A percentile compares a stretch with the other conserved stretches of the same genome.
Conservation (phyloP, 1,140 invertebrate genomes). For the Anastrepha ludens region DNA sequence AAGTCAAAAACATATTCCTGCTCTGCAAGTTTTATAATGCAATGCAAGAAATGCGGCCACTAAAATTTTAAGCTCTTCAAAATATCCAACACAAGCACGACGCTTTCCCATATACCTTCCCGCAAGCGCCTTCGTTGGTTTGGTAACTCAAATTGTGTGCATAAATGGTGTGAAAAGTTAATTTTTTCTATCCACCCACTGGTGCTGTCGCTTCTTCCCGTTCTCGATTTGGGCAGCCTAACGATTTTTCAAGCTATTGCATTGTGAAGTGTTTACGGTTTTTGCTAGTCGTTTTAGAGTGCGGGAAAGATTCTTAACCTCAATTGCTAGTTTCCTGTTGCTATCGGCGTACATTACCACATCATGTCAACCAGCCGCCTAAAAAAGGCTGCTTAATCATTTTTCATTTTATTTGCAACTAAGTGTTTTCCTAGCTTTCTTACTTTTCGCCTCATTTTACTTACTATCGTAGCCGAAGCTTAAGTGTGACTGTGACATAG, state of each 20-base stretch:
- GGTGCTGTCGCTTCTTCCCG: not conserved
- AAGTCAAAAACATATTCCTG: too few relatives aligned
- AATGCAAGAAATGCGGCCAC: too few relatives aligned
- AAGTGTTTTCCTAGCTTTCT: constrained; percentile 29
- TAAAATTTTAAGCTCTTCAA: constrained; percentile 32
- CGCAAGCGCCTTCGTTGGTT: not conserved
- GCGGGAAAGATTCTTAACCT: not conserved
- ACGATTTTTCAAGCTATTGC: constrained; percentile 5
- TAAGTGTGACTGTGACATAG: constrained; percentile 49
- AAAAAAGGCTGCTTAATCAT: not conserved
- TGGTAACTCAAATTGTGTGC: constrained; percentile 22
- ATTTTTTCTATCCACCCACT: constrained; percentile 15
- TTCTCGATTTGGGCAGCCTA: not conserved
- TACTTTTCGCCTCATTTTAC: not conserved
- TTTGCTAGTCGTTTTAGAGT: not conserved
- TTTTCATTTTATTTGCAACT: constrained; percentile 36
- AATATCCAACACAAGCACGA: not conserved
- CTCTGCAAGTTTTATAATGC: too few relatives aligned
- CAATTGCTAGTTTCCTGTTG: constrained; percentile 20
- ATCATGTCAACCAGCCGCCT: not conserved
- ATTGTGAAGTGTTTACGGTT: not conserved
- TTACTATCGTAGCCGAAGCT: not conserved
- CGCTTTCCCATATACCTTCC: too few relatives aligned
- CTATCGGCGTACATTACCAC: not conserved
- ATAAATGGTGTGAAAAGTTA: constrained; percentile 48